A percentile compares a stretch with the other conserved stretches of the same genome.
These are phyloP conservation scores for Sapajus apella DNA, from an alignment of 2,113 vertebrate genomes.

Conservation along the genomic window DNA sequence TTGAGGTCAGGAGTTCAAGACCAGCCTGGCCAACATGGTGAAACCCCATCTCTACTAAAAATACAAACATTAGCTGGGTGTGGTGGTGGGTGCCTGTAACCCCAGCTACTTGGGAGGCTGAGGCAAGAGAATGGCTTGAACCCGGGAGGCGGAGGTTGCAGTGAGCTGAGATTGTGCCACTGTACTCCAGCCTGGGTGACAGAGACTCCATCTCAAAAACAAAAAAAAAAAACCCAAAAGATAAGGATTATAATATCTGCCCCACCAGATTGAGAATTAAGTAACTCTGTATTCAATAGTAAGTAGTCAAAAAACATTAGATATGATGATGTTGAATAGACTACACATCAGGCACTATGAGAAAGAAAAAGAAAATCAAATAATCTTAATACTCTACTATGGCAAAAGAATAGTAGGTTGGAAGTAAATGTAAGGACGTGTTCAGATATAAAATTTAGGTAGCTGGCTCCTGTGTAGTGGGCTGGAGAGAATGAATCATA, in stretches of 20 bases:
- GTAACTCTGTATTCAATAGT: neutral
- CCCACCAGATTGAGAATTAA: conserved; percentile 25
- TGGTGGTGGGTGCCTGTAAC: neutral
- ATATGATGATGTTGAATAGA: neutral
- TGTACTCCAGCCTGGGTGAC: neutral
- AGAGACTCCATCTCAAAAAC: neutral
- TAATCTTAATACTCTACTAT: neutral
- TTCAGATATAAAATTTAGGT: conserved; percentile 16
- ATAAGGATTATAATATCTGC: conserved; percentile 21
- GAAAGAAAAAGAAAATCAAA: conserved; percentile 21
- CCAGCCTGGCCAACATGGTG: neutral
- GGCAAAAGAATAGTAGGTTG: neutral
- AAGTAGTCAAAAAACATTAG: neutral
- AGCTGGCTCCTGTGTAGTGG: neutral
- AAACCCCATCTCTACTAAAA: neutral
- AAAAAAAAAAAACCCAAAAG: neutral
- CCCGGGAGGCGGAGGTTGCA: no score
- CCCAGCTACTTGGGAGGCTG: neutral
- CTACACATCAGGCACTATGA: conserved; percentile 48
- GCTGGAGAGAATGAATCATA: neutral
- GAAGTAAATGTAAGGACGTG: neutral
- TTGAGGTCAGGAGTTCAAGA: neutral
- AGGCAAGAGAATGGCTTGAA: neutral
- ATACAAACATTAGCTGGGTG: neutral
- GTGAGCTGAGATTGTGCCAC: neutral